phyloP scores from a whole-genome alignment of 1,140 invertebrate genomes.

The Psix sp. region DNA sequence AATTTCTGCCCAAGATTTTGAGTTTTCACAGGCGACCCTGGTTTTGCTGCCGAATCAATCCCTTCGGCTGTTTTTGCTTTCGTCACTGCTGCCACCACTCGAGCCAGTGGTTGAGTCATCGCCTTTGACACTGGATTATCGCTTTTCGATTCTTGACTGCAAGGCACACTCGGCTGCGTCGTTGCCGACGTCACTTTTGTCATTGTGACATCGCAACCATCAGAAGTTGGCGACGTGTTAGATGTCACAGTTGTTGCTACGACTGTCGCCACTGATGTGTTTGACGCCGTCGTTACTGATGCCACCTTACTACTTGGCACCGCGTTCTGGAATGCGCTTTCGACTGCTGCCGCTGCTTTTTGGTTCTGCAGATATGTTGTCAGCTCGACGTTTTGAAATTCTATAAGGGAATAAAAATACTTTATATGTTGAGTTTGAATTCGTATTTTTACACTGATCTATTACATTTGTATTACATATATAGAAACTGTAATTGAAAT shows the following conservation, averaged over 20 bases:
- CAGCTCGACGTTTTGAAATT: conserved; percentile 72
- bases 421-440: conserved; percentile 11
- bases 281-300: conserved; percentile 50
- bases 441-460: no score
- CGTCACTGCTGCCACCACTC: not conserved
- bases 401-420: no score
- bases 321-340: conserved; percentile 51
- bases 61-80: conserved; percentile 4
- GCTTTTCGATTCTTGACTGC: conserved; percentile 58
- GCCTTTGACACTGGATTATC: conserved; percentile 56
- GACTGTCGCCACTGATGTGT: conserved; percentile 1
- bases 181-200: conserved; percentile 3
- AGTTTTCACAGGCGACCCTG: conserved; percentile 55
- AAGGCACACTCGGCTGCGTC: conserved; percentile 29
- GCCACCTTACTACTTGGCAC: conserved; percentile 52
- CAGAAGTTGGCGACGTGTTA: conserved; percentile 31
- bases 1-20: conserved; percentile 67
- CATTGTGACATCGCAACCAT: not conserved
- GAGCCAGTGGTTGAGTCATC: conserved; percentile 11
- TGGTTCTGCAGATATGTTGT: conserved; percentile 67
- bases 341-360: conserved; percentile 57
- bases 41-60: conserved; percentile 61
- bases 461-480: no score
- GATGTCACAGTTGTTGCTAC: conserved; percentile 31
- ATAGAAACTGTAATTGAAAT: no score